Evolutionary conservation across 2,888 invertebrate genomes (phyloP).

Genomic region (Agrochola macilenta): DNA sequence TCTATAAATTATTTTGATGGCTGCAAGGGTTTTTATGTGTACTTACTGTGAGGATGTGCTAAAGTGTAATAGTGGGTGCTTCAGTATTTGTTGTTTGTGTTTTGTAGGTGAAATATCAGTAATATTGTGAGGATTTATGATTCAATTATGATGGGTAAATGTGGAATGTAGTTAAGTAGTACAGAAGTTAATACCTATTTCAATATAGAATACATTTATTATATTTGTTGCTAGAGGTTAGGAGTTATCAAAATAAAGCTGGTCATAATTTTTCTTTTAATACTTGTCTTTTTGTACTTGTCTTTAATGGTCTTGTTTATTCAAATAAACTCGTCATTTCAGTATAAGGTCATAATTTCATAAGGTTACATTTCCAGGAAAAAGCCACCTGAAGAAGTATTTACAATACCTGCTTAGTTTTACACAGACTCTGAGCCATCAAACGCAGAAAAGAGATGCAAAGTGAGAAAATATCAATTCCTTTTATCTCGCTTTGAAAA

Average conservation of each 20-base stretch:
- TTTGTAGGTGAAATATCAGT: not conserved
- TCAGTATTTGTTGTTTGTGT: constrained; percentile 24
- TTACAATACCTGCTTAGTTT: not conserved
- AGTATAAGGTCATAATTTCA: not conserved
- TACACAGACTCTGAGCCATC: not conserved
- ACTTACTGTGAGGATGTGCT: constrained; percentile 37
- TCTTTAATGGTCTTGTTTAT: too few relatives aligned
- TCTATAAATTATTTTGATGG: constrained; percentile 77
- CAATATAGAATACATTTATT: not conserved
- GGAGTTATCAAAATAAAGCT: not conserved
- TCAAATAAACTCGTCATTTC: not conserved
- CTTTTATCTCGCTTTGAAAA: not conserved
- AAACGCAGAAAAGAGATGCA: not conserved
- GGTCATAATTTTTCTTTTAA: not conserved
- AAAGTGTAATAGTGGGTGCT: constrained; percentile 26
- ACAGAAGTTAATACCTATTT: not conserved
- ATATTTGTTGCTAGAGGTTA: not conserved
- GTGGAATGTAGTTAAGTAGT: not conserved
- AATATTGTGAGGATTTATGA: constrained; percentile 33
- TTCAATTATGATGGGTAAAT: constrained; percentile 1
- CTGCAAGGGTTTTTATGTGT: constrained; percentile 58
- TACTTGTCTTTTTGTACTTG: too few relatives aligned
- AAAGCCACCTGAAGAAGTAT: not conserved
- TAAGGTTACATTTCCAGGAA: not conserved
- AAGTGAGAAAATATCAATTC: not conserved